A percentile compares a stretch with the other conserved stretches of the same genome.
Evolutionary conservation across 1,140 invertebrate genomes (phyloP).

Genomic region (Linepithema humile): DNA sequence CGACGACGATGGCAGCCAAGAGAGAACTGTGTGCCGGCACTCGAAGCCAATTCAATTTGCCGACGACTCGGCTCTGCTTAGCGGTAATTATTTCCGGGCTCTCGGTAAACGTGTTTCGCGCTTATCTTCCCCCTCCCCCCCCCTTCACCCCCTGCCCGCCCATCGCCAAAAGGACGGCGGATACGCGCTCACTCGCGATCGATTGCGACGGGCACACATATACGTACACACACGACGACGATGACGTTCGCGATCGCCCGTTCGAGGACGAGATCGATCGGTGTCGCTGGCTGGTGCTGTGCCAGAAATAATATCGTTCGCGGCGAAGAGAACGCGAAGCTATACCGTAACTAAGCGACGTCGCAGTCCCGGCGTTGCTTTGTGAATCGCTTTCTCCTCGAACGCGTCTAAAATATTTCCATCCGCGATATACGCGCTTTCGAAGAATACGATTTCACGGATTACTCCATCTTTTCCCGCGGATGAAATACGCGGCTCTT

Average conservation of each 20-base stretch:
- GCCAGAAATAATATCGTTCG: constrained; percentile 54
- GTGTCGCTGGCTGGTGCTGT: constrained; percentile 28
- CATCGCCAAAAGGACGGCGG: constrained; percentile 19
- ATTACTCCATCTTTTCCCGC: constrained; percentile 11
- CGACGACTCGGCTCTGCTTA: constrained; percentile 36
- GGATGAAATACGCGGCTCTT: neutral
- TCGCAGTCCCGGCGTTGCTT: constrained; percentile 2
- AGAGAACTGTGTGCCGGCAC: constrained; percentile 16
- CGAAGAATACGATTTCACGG: constrained; percentile 2
- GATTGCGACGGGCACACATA: neutral
- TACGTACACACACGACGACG: neutral
- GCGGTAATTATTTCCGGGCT: constrained; percentile 57
- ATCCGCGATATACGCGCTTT: neutral
- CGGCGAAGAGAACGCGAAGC: constrained; percentile 41
- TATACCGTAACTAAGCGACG: constrained; percentile 35
- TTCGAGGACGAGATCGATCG: constrained; percentile 57
- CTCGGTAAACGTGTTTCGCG: constrained; percentile 46
- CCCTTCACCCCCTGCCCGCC: neutral
- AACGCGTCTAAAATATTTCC: constrained; percentile 40
- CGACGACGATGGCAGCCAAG: constrained; percentile 48
- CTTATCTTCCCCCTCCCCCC: neutral
- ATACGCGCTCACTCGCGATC: constrained; percentile 34
- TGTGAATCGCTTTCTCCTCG: constrained; percentile 45
- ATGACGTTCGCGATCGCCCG: constrained; percentile 39
- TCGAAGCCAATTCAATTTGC: constrained; percentile 65